Evolutionary conservation across 2,888 invertebrate genomes (phyloP).

Genomic region (Leucania comma): DNA sequence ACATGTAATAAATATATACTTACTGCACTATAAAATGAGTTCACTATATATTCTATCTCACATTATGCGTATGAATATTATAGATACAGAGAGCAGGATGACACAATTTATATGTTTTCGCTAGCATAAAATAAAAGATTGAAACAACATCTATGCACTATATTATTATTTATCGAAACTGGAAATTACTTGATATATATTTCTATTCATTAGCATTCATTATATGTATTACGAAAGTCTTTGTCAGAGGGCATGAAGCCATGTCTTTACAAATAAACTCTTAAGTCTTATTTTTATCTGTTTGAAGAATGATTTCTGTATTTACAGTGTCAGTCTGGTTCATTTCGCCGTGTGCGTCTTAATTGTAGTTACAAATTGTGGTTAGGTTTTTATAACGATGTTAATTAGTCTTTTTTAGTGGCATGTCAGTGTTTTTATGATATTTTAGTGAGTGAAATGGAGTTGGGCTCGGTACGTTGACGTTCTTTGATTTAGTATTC

Average conservation of each 20-base stretch:
- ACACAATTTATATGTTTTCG: neutral
- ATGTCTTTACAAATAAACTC: conserved; percentile 37
- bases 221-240: conserved; percentile 25
- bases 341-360: conserved; percentile 20
- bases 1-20: neutral
- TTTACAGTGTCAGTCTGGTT: conserved; percentile 33
- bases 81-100: neutral
- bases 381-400: conserved; percentile 35
- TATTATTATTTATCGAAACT: conserved; percentile 14
- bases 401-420: conserved; percentile 22
- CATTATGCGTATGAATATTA: neutral
- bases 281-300: conserved; percentile 53
- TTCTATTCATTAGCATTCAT: neutral
- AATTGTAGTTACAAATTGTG: conserved; percentile 40
- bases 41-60: neutral
- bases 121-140: neutral
- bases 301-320: conserved; percentile 64
- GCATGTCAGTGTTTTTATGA: conserved; percentile 13
- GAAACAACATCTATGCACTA: neutral
- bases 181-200: conserved; percentile 10
- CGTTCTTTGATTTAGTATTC: neutral
- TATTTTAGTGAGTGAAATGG: conserved; percentile 54
- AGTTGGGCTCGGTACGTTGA: conserved; percentile 55
- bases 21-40: neutral
- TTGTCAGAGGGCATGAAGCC: conserved; percentile 35